These are phyloP conservation scores for Mus spicilegus DNA, from an alignment of 2,113 vertebrate species.

Conservation along the genomic window DNA sequence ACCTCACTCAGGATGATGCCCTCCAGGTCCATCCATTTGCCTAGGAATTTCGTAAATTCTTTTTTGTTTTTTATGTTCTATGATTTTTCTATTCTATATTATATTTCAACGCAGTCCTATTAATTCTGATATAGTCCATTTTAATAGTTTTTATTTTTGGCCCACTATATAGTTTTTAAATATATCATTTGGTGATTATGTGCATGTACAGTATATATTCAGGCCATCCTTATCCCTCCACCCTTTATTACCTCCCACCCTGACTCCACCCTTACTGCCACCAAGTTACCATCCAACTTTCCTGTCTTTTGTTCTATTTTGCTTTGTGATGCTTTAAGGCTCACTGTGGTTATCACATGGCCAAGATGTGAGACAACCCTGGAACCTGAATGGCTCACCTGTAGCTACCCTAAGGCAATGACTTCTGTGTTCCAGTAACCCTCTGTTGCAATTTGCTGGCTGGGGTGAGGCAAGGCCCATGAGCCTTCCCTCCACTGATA, in stretches of 20 bases:
- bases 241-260: neutral
- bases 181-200: neutral
- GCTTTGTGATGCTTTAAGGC: neutral
- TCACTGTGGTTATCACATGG: neutral
- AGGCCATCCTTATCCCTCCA: neutral
- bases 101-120: neutral
- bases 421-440: neutral
- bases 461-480: rapidly evolving
- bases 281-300: neutral
- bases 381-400: neutral
- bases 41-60: no score
- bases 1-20: no score
- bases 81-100: neutral
- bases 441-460: neutral
- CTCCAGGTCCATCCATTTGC: no score
- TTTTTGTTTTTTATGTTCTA: neutral
- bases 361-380: neutral
- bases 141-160: neutral
- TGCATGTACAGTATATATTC: neutral
- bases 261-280: neutral
- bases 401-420: no score
- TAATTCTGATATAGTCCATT: neutral
- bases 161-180: neutral
- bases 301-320: neutral
- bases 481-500: neutral